Base-by-base conservation (phyloP, 2,113 vertebrate genomes). In the Dipodomys ordii region DNA sequence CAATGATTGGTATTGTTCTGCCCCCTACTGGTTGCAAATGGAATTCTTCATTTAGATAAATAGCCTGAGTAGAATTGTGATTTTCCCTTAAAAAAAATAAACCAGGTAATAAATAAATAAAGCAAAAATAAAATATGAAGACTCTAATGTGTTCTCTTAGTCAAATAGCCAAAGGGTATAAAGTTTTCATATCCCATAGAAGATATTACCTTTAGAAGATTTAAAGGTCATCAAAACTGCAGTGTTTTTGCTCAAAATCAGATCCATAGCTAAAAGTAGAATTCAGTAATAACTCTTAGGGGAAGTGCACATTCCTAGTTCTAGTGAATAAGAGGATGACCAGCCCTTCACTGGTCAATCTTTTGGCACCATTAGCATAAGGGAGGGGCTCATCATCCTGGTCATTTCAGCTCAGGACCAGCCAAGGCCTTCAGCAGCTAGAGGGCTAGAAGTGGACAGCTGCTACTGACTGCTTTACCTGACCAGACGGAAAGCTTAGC, bases 41-140 rank as follows among this genome's bases (percentile, higher is more conserved):
- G 62, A 90, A 78, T 89, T n/a, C 7, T 69, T 67, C 6, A 3
- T 81, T 72, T 49, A 79, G 67, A n/a, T 18, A 23, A 77, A 72
- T 20, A 28, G 2, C 46, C 83, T 32, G 81, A 16, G 44, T 46
- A 80, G 18, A 69, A 89, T 68, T 77, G 71, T 57, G 44, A 39
- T 11, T 83, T 88, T 62, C 25, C 39, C 32, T 57, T 73, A 62
- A 88, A n/a, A 88, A n/a, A 88, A 53, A 46, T 53, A 82, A 87
- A 87, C 67, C 27, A 87, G 76, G 23, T 23, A 78, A 90, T 90
- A 87, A 69, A 39, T 35, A 86, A 67, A 83, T 82, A 92, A 86
- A 79, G 57, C 30, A 81, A 94, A 22, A 88, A 46, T 57, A 18
- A 57, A 57, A 57, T 6, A 44, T 69, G 74, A 64, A 71, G 73